Base-by-base conservation (phyloP, 2,888 invertebrate genomes). In the Nyleta sp. region DNA sequence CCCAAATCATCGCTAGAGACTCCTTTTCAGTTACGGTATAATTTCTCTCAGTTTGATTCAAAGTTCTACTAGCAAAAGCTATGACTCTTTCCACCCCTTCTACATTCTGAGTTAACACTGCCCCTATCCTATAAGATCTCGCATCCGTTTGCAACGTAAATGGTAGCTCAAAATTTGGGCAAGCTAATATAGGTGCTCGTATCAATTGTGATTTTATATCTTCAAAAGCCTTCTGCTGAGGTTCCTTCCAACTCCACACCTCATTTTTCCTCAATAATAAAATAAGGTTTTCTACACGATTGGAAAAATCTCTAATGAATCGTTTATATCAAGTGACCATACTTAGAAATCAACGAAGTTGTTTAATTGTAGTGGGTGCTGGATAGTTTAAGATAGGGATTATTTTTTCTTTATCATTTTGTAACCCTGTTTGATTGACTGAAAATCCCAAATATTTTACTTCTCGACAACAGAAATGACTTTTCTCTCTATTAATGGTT, bases 11-110 rank as follows among this genome's bases (percentile, higher is more conserved):
- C 11, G 53, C 53, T 11, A 55, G 10, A 20, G 10, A 55, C 31
- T 55, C 53, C 6, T 38, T 35, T 20, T 59, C 59, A 15, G 59
- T 42, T 8, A 59, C 59, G 28, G 59, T 42, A 42, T 59, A 59
- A 13, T 59, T 59, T 11, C 59, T 22, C 28, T 59, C 59, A 1
- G 42, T 42, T 3, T 24, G 6, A 0, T 59, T 60, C 15, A 82
- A 15, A 0, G 74, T 42, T 0, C 81, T 73, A 35, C 81, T 83
- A 2, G 77, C 80, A 17, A 67, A 81, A 1, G 77, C 78, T 5
- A 83, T 53, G 0, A 81, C 79, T 0, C 62, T 11, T 42, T 82
- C 82, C 0, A 40, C 55, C 0, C 40, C 71, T 8, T 65, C 35
- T 17, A 53, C 20, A 0, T 15, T 8, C 15, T 68, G 68, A 0